These are phyloP conservation scores for Chaunax sp. DNA, from an alignment of 2,797 vertebrate genomes.

Conservation along the genomic window DNA sequence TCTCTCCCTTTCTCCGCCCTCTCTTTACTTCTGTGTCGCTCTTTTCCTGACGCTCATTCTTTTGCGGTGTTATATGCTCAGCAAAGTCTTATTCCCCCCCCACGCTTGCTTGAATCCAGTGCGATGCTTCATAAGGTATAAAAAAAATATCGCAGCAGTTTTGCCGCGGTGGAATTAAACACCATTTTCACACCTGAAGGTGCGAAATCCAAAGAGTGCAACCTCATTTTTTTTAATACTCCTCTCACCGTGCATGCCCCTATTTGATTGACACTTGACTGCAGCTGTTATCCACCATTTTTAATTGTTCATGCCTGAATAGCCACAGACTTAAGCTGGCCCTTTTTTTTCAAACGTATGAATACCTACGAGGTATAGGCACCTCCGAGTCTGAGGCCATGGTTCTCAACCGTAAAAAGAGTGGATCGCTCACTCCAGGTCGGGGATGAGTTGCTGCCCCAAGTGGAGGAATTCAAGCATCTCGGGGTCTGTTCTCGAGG, in stretches of 20 bases:
- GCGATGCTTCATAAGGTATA: not conserved
- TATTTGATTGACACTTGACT: not conserved
- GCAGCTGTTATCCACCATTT: slow-evolving; percentile 27
- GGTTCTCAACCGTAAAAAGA: too few relatives aligned
- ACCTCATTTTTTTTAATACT: slow-evolving; percentile 34
- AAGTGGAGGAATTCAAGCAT: too few relatives aligned
- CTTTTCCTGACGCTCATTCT: slow-evolving; percentile 39
- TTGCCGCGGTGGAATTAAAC: slow-evolving; percentile 32
- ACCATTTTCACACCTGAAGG: slow-evolving; percentile 42
- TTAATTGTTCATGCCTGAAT: slow-evolving; percentile 27
- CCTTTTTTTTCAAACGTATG: slow-evolving; percentile 16
- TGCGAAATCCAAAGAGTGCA: slow-evolving; percentile 41
- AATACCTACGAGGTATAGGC: slow-evolving; percentile 8
- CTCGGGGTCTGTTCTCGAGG: too few relatives aligned
- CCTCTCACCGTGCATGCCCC: slow-evolving; percentile 30
- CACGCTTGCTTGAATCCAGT: not conserved
- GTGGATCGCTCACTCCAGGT: too few relatives aligned
- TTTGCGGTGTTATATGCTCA: slow-evolving; percentile 6
- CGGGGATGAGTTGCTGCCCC: too few relatives aligned
- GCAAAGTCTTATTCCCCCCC: slow-evolving; percentile 3
- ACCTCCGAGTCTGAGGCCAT: too few relatives aligned
- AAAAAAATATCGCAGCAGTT: slow-evolving; percentile 3
- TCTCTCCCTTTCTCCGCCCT: slow-evolving; percentile 26
- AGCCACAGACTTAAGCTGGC: slow-evolving; percentile 4
- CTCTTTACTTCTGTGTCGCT: slow-evolving; percentile 44